Conservation (phyloP, 2,797 vertebrate species). For the Pipistrellus nathusii region DNA sequence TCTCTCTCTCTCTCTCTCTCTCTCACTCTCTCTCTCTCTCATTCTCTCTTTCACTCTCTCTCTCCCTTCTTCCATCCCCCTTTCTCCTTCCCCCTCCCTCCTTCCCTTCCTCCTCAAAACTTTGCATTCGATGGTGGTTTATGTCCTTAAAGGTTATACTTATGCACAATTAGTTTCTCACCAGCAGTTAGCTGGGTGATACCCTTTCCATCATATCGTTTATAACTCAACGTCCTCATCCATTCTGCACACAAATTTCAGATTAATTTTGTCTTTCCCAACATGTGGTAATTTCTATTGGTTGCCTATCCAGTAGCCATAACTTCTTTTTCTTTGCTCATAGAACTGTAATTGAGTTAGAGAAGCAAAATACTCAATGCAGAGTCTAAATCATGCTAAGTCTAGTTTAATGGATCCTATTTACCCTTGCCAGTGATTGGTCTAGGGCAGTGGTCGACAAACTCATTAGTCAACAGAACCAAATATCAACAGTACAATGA, state of each 20-base stretch:
- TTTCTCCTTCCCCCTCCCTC: no score
- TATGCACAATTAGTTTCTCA: background rate
- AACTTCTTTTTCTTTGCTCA: background rate
- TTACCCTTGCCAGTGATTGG: background rate
- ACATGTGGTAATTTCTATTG: background rate
- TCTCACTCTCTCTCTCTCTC: background rate
- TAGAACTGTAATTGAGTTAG: background rate
- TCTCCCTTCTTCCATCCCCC: no score
- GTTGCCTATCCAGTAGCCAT: background rate
- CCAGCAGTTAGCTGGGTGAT: background rate
- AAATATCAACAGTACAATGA: no score
- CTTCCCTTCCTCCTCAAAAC: background rate
- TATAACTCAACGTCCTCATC: background rate
- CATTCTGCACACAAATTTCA: background rate
- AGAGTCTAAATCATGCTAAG: background rate
- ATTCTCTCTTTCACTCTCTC: background rate
- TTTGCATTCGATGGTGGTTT: background rate
- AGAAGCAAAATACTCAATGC: background rate
- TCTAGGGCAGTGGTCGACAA: no score
- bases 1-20: background rate
- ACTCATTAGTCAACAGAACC: no score
- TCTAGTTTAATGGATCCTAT: background rate
- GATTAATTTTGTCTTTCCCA: conserved; percentile 6
- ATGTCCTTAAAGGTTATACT: background rate
- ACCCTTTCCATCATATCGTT: background rate